Conservation (phyloP, 2,888 invertebrate genomes). For the Tetrapedia diversipes region DNA sequence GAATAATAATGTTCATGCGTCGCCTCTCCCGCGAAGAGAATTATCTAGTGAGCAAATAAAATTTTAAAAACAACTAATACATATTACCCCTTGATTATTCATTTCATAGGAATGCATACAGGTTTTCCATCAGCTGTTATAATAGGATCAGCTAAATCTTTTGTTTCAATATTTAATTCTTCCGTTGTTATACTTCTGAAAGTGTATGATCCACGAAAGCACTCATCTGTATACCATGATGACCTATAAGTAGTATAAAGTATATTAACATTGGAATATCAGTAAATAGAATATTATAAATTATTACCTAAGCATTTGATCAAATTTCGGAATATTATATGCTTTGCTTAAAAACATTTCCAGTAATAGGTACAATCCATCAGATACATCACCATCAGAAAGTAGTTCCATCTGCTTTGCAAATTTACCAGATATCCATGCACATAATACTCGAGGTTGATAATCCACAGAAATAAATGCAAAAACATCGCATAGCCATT, state of each 20-base stretch:
- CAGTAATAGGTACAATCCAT: constrained; percentile 84
- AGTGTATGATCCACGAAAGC: constrained; percentile 89
- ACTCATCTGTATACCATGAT: constrained; percentile 88
- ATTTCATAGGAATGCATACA: constrained; percentile 62
- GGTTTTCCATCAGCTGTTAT: constrained; percentile 82
- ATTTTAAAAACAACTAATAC: neutral
- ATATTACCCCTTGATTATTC: neutral
- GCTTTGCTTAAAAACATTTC: constrained; percentile 84
- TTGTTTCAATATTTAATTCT: constrained; percentile 83
- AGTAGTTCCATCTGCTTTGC: constrained; percentile 86
- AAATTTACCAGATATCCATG: constrained; percentile 88
- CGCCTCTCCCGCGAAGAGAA: constrained; percentile 89
- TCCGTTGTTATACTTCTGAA: constrained; percentile 85
- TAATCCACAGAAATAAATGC: constrained; percentile 87
- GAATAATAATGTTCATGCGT: constrained; percentile 87
- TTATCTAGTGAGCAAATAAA: constrained; percentile 77
- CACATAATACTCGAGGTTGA: constrained; percentile 87
- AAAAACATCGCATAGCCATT: constrained; percentile 88
- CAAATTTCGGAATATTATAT: constrained; percentile 84
- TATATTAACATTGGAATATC: neutral
- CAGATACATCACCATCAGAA: constrained; percentile 84
- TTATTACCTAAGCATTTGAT: constrained; percentile 84
- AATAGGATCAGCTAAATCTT: constrained; percentile 86
- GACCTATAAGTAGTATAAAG: constrained; percentile 79
- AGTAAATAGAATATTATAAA: neutral